phyloP scores from a whole-genome alignment of 2,797 vertebrate species.

The Leptatherina wallacei region DNA sequence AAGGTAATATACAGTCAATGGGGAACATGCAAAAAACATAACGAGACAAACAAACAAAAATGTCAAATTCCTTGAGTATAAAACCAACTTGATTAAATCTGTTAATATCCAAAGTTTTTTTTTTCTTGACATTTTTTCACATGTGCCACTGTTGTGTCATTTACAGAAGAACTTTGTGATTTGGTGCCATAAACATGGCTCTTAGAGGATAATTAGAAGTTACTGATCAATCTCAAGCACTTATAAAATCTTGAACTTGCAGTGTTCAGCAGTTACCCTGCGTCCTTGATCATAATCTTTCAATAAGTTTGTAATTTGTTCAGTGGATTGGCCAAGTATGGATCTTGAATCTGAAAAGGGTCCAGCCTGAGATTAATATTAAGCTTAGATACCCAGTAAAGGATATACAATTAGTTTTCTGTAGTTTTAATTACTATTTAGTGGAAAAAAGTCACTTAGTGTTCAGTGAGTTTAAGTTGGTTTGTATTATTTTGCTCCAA shows the following conservation, averaged over 20 bases:
- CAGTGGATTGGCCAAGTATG: neutral
- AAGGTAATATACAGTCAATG: no score
- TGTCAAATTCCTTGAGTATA: no score
- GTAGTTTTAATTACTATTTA: neutral
- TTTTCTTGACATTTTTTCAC: no score
- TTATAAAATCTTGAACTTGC: constrained; percentile 25
- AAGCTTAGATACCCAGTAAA: neutral
- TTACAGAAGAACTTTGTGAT: neutral
- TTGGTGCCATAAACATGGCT: neutral
- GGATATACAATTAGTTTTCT: neutral
- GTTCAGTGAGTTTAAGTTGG: neutral
- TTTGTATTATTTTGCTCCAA: neutral
- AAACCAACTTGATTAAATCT: no score
- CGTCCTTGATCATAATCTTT: neutral
- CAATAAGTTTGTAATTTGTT: neutral
- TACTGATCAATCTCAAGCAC: constrained; percentile 26
- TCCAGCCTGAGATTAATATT: neutral
- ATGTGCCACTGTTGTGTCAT: neutral
- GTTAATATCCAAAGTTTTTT: no score
- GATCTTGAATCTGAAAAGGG: neutral
- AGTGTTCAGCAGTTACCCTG: constrained; percentile 20
- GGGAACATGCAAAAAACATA: no score
- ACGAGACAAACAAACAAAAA: no score
- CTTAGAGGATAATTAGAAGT: neutral
- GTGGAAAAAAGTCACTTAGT: neutral